Base-by-base conservation (phyloP, 2,113 vertebrate species). In the Bufo bufo region DNA sequence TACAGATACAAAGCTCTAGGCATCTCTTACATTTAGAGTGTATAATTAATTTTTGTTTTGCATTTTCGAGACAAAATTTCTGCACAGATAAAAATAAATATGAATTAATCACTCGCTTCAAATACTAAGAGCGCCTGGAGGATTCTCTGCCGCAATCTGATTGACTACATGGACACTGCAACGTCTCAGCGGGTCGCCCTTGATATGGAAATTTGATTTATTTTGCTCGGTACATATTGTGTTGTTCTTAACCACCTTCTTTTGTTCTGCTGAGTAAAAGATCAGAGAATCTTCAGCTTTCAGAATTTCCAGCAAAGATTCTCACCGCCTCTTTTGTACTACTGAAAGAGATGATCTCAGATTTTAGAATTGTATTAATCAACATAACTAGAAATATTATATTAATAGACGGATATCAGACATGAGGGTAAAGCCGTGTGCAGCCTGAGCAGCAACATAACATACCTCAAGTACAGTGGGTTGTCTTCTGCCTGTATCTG, bases 31-130 rank as follows among this genome's bases (percentile, higher is more conserved):
- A 85, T 50, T 85, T 85, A 56, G 14, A 23, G 33, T 33, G 33
- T 43, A 85, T 74, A 85, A 75, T 74, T 85, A 85, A 85, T 84
- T 56, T 72, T 54, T 47, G 54, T 78, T 86, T 65, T 77, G 17
- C 52, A 77, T 86, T 82, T 72, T 72, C 23, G 1, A 19, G 10
- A 33, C 14, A 59, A 72, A 82, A 87, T 82, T 87, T 58, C 69
- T 61, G 78, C 86, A 74, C 56, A 80, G 77, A 69, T 81, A 87
- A 82, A 82, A 82, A 82, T 82, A 72, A 59, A 82, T 72, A 87
- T 58, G 61, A 81, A 74, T 82, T 82, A 81, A 74, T 81, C 43
- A 65, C 33, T 17, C 5, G 54, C 50, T 74, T 59, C 20, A 45
- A 61, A 87, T 82, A 50, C 75, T 14, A 17, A 74, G 17, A 23